These are phyloP conservation scores for Poecilus cupreus DNA, from an alignment of 2,888 invertebrate genomes.

Conservation along the genomic window DNA sequence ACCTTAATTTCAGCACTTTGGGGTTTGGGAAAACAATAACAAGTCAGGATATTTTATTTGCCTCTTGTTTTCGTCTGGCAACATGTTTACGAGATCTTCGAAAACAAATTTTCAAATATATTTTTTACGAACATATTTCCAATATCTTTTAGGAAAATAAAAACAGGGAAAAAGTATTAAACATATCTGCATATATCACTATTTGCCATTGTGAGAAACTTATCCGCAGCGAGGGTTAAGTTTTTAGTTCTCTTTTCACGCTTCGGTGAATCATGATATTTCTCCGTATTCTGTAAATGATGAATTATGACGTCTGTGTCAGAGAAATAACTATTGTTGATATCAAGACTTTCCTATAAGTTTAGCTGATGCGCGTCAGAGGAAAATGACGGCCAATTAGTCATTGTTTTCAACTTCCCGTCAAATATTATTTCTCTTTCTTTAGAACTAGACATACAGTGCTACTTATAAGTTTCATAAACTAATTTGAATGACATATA, in stretches of 20 bases:
- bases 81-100: neutral
- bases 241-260: neutral
- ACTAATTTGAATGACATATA: too few species aligned
- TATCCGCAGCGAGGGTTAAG: neutral
- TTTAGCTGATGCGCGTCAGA: neutral
- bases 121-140: neutral
- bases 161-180: neutral
- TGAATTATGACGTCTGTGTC: constrained; percentile 33
- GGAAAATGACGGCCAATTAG: neutral
- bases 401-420: neutral
- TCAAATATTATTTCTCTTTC: neutral
- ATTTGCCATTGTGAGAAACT: neutral
- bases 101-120: constrained; percentile 25
- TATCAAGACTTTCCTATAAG: constrained; percentile 11
- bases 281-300: constrained; percentile 22
- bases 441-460: neutral
- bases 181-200: constrained; percentile 2
- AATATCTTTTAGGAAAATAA: neutral
- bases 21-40: constrained; percentile 8
- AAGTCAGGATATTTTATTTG: constrained; percentile 2
- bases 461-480: too few species aligned
- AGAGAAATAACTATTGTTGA: constrained; percentile 2
- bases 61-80: constrained; percentile 12
- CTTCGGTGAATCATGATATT: constrained; percentile 11
- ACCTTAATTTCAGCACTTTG: neutral